These are phyloP conservation scores for Cephus pulcher DNA, from an alignment of 2,888 invertebrate genomes.

Conservation along the genomic window DNA sequence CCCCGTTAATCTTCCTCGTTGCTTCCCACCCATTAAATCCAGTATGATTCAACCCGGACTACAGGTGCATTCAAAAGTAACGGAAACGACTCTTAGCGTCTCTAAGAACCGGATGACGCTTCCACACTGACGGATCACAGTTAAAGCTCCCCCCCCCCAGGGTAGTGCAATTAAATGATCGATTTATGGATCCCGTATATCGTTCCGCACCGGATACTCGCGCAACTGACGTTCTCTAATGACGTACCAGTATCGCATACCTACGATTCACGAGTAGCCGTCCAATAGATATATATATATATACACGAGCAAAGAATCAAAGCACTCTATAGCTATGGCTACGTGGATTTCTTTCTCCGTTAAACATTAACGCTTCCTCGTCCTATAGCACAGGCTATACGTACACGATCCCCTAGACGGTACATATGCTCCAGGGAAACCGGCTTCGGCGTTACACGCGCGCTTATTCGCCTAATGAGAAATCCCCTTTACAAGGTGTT, in stretches of 20 bases:
- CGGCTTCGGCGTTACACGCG: slow-evolving; percentile 44
- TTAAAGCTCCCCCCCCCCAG: not conserved
- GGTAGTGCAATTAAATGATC: slow-evolving; percentile 52
- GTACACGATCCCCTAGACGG: not conserved
- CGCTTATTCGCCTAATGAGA: slow-evolving; percentile 47
- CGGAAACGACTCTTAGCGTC: too few species aligned
- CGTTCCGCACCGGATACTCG: slow-evolving; percentile 47
- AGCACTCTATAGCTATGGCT: slow-evolving; percentile 18
- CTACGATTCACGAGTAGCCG: slow-evolving; percentile 28
- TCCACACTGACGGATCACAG: slow-evolving; percentile 2
- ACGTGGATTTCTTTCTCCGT: slow-evolving; percentile 10
- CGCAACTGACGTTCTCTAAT: slow-evolving; percentile 40
- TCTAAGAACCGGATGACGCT: too few species aligned
- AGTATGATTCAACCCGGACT: too few species aligned
- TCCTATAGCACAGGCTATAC: not conserved
- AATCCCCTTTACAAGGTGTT: slow-evolving; percentile 45
- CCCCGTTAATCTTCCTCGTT: too few species aligned
- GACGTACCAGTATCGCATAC: slow-evolving; percentile 40
- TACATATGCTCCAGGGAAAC: slow-evolving; percentile 34
- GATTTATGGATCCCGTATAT: slow-evolving; percentile 52
- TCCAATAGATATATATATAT: slow-evolving; percentile 9
- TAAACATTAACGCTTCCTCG: too few species aligned
- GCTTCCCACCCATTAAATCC: too few species aligned
- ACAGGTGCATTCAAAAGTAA: too few species aligned
- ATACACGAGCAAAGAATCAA: slow-evolving; percentile 18